phyloP scores from a whole-genome alignment of 2,113 vertebrate genomes.

The Hyaena hyaena region DNA sequence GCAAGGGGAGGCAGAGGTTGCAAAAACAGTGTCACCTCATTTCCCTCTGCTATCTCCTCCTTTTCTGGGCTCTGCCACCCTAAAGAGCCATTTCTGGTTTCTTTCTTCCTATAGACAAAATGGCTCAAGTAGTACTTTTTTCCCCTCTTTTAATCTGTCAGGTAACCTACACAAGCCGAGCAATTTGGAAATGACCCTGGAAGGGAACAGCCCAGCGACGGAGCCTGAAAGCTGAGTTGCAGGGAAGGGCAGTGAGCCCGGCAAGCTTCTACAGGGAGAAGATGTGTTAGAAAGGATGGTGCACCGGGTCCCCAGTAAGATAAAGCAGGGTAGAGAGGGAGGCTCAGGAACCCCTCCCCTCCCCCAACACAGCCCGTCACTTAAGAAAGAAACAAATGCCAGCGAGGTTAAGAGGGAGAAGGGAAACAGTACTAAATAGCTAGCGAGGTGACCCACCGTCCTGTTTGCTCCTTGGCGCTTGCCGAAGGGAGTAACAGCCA shows the following conservation, averaged over 20 bases:
- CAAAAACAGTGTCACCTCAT: slow-evolving; percentile 27
- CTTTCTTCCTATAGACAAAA: slow-evolving; percentile 22
- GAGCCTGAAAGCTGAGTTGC: not conserved
- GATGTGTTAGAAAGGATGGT: not conserved
- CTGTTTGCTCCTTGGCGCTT: slow-evolving; percentile 74
- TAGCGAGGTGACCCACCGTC: slow-evolving; percentile 67
- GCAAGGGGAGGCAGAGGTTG: not conserved
- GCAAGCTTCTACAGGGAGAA: slow-evolving; percentile 30
- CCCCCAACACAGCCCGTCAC: not conserved
- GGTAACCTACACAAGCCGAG: not conserved
- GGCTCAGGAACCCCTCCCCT: not conserved
- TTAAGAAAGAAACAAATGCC: not conserved
- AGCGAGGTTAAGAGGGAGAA: not conserved
- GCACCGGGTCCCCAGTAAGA: not conserved
- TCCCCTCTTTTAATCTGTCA: not conserved
- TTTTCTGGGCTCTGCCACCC: not conserved
- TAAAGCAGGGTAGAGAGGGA: not conserved
- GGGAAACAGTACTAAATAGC: slow-evolving; percentile 37
- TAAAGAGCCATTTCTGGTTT: slow-evolving; percentile 57
- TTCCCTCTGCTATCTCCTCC: not conserved
- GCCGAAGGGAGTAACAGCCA: slow-evolving; percentile 71
- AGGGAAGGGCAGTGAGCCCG: not conserved
- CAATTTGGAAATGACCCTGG: slow-evolving; percentile 8
- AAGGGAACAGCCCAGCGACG: slow-evolving; percentile 36
- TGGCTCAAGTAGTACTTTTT: not conserved